Percentiles rank a stretch among this genome's conserved stretches.
Evolutionary conservation across 2,888 invertebrate species (phyloP).

Genomic region (Stenolophus ochropezus): DNA sequence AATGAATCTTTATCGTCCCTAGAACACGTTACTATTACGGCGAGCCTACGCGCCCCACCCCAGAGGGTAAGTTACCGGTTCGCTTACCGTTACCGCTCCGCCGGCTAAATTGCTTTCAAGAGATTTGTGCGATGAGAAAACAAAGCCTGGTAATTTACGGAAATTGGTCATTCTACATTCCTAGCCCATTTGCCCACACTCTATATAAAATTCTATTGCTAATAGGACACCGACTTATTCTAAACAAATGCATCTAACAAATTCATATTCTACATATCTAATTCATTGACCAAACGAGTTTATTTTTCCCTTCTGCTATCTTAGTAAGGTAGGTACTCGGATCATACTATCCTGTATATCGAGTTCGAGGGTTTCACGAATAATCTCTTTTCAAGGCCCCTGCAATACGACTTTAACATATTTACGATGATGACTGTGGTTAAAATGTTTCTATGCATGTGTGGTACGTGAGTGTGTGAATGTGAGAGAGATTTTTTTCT

Average conservation of each 20-base stretch:
- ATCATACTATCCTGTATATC: no score
- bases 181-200: constrained; percentile 5
- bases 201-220: constrained; percentile 44
- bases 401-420: no score
- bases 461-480: no score
- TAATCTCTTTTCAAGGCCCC: no score
- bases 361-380: no score
- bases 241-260: constrained; percentile 23
- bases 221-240: constrained; percentile 23
- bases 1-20: constrained; percentile 74
- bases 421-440: no score
- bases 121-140: constrained; percentile 75
- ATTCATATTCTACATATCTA: no score
- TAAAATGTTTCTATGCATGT: no score
- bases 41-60: constrained; percentile 45
- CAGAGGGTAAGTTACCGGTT: constrained; percentile 30
- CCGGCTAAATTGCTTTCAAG: constrained; percentile 72
- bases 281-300: no score
- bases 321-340: no score
- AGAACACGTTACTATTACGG: constrained; percentile 72
- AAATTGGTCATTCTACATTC: constrained; percentile 71
- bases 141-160: constrained; percentile 76
- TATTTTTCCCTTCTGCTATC: no score
- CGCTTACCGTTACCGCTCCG: constrained; percentile 40
- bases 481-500: no score